These are phyloP conservation scores for Raja brachyura DNA, from an alignment of 2,113 vertebrate genomes.

Conservation along the genomic window DNA sequence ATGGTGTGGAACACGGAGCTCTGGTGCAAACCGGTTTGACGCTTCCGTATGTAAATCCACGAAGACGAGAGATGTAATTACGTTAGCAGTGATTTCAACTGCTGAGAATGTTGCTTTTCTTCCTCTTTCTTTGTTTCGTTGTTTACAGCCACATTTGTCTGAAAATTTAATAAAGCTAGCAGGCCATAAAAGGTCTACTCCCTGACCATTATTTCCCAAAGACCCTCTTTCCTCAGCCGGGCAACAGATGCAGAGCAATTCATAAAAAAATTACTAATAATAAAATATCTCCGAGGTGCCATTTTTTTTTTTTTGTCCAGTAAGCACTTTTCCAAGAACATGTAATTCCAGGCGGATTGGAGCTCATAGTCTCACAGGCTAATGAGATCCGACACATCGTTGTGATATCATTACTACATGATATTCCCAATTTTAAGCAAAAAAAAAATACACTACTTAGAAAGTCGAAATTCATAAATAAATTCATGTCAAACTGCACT, in stretches of 20 bases:
- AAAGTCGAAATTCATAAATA: conserved; percentile 99
- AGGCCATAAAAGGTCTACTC: conserved; percentile 39
- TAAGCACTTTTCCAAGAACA: conserved; percentile 91
- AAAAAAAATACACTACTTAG: conserved; percentile 99
- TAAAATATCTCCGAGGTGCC: conserved; percentile 33
- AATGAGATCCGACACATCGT: conserved; percentile 99
- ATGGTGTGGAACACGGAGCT: background rate
- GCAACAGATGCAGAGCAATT: conserved; percentile 37
- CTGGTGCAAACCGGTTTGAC: background rate
- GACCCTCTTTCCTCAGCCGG: conserved; percentile 55
- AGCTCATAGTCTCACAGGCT: conserved; percentile 87
- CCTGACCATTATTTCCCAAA: conserved; percentile 51
- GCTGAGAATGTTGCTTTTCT: conserved; percentile 41
- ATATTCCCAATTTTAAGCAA: conserved; percentile 99
- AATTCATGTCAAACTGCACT: conserved; percentile 99
- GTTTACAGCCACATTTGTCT: conserved; percentile 51
- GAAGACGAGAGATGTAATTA: background rate
- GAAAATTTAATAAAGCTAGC: conserved; percentile 35
- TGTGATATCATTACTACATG: conserved; percentile 99
- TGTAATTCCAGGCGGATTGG: conserved; percentile 76
- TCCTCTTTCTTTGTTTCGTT: conserved; percentile 46
- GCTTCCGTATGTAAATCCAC: conserved; percentile 25
- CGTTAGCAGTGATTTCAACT: background rate
- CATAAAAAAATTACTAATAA: conserved; percentile 34
- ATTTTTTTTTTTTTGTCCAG: conserved; percentile 70